phyloP scores from a whole-genome alignment of 2,113 vertebrate genomes.

The Phrynocephalus versicolor region DNA sequence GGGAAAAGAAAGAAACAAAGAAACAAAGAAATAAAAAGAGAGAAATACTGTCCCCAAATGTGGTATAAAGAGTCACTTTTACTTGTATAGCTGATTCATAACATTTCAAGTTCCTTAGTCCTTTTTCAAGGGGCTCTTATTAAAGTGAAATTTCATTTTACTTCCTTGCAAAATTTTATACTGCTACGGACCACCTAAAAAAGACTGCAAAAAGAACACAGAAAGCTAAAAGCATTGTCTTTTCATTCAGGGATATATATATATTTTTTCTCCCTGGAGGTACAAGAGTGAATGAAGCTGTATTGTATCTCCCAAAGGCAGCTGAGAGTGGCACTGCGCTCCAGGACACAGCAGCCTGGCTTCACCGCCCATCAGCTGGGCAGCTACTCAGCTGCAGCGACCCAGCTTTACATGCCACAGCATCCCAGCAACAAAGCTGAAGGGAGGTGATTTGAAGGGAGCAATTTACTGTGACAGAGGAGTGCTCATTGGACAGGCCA shows the following conservation, averaged over 20 bases:
- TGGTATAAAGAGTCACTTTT: not conserved
- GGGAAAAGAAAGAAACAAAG: not conserved
- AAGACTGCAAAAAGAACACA: not conserved
- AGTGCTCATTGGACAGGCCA: too few relatives aligned
- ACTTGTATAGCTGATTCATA: not conserved
- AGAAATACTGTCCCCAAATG: too few relatives aligned
- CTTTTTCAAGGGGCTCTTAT: not conserved
- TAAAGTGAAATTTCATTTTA: not conserved
- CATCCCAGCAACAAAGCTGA: too few relatives aligned
- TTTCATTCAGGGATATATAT: not conserved
- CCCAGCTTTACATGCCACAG: too few relatives aligned
- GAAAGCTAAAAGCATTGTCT: not conserved
- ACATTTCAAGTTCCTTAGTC: not conserved
- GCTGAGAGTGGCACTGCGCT: too few relatives aligned
- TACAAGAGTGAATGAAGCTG: too few relatives aligned
- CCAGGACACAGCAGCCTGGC: too few relatives aligned
- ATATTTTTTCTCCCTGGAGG: not conserved
- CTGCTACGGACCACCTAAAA: not conserved
- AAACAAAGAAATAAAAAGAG: not conserved
- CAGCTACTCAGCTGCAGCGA: too few relatives aligned
- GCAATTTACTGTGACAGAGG: too few relatives aligned
- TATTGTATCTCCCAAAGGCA: too few relatives aligned
- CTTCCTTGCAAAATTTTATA: not conserved
- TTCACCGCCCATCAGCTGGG: too few relatives aligned
- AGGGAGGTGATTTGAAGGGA: too few relatives aligned